Conservation (phyloP, 2,888 invertebrate genomes). For the Thymelicus acteon region DNA sequence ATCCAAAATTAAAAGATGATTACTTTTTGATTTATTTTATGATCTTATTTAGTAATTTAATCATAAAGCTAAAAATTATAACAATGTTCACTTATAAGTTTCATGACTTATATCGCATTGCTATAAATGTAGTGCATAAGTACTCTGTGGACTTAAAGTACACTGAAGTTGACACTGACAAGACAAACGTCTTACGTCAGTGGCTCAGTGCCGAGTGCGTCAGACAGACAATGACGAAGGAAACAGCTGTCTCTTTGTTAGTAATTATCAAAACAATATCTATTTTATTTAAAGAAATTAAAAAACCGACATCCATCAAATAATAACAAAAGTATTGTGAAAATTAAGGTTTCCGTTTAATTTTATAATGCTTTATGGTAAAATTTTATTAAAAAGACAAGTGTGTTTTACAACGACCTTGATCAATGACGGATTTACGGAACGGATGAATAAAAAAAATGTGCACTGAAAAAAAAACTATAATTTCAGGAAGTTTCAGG, state of each 20-base stretch:
- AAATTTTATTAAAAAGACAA: neutral
- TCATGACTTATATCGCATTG: too few relatives aligned
- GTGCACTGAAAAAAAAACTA: neutral
- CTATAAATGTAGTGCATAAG: too few relatives aligned
- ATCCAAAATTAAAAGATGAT: too few relatives aligned
- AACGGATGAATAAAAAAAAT: slow-evolving; percentile 14
- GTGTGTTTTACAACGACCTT: neutral
- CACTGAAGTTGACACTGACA: too few relatives aligned
- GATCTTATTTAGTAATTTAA: too few relatives aligned
- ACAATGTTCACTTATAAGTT: too few relatives aligned
- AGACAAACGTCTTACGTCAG: too few relatives aligned
- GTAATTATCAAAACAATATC: neutral
- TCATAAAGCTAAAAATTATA: too few relatives aligned
- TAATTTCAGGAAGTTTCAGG: neutral
- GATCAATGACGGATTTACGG: slow-evolving; percentile 32
- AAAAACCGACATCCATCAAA: neutral
- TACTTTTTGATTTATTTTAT: too few relatives aligned
- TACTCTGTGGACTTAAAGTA: too few relatives aligned
- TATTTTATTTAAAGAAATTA: neutral
- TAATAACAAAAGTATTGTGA: neutral
- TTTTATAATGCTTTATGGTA: neutral
- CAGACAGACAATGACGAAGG: too few relatives aligned
- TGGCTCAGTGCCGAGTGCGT: too few relatives aligned
- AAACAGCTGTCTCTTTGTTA: slow-evolving; percentile 6
- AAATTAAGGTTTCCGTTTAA: neutral